phyloP scores from a whole-genome alignment of 2,797 vertebrate genomes.

The Enteromius afrohamiltoni region DNA sequence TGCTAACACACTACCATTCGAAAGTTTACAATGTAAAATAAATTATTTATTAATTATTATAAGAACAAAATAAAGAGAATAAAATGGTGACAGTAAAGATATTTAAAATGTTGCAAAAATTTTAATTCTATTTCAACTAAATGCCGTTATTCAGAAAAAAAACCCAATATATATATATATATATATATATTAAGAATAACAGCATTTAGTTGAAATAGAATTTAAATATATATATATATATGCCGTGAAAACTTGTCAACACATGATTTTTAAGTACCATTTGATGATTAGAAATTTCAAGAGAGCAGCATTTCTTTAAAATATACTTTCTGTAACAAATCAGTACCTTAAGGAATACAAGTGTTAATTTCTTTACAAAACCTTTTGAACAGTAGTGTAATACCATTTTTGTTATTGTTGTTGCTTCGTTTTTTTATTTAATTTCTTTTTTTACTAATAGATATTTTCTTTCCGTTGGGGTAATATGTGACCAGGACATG shows the following conservation, averaged over 20 bases:
- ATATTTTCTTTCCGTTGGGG: not conserved
- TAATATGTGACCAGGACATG: slow-evolving; percentile 1
- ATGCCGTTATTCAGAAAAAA: not conserved
- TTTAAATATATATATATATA: not conserved
- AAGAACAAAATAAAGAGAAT: not conserved
- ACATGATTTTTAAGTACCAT: not conserved
- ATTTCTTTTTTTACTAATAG: not conserved
- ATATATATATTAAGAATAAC: too few species aligned
- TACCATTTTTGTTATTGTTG: not conserved
- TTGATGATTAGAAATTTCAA: not conserved
- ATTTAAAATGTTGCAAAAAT: not conserved
- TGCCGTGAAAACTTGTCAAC: too few species aligned
- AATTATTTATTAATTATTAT: not conserved
- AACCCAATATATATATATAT: too few species aligned
- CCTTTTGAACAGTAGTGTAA: not conserved
- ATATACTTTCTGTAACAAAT: not conserved
- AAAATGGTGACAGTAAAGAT: not conserved
- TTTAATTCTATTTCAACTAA: not conserved
- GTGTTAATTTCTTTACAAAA: not conserved
- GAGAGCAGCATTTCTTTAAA: not conserved
- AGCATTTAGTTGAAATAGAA: too few species aligned
- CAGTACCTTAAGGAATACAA: not conserved
- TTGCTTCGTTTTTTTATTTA: not conserved
- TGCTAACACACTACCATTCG: not conserved
- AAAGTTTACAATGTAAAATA: not conserved